phyloP scores from a whole-genome alignment of 1,140 invertebrate species.

The Bombus superbus region DNA sequence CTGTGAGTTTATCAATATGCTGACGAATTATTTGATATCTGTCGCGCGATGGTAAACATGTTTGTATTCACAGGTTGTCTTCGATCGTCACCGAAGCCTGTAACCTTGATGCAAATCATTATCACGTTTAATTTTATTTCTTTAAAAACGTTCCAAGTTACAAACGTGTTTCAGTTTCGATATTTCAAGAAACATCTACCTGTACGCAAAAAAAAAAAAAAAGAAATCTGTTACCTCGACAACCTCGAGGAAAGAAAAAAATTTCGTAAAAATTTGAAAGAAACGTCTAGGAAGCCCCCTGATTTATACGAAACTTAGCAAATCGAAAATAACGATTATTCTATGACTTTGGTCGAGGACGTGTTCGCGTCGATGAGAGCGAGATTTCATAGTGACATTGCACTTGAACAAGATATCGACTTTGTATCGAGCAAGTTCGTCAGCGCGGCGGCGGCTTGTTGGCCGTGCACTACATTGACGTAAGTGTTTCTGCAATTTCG shows the following conservation, averaged over 20 bases:
- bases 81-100: neutral
- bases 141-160: neutral
- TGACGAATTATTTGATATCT: neutral
- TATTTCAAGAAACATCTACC: no score
- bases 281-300: no score
- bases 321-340: neutral
- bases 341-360: neutral
- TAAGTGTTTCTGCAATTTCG: slow-evolving; percentile 27
- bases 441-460: neutral
- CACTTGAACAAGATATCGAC: slow-evolving; percentile 43
- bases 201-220: no score
- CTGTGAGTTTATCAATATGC: neutral
- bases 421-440: slow-evolving; percentile 16
- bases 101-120: neutral
- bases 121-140: neutral
- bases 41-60: neutral
- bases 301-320: neutral
- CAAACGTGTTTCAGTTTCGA: no score
- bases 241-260: neutral
- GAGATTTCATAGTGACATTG: slow-evolving; percentile 19
- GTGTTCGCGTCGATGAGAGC: neutral
- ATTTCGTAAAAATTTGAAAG: no score
- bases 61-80: neutral
- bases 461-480: neutral
- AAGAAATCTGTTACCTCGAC: neutral